Conservation (phyloP, 2,797 vertebrate species). For the Danio albolineatus region DNA sequence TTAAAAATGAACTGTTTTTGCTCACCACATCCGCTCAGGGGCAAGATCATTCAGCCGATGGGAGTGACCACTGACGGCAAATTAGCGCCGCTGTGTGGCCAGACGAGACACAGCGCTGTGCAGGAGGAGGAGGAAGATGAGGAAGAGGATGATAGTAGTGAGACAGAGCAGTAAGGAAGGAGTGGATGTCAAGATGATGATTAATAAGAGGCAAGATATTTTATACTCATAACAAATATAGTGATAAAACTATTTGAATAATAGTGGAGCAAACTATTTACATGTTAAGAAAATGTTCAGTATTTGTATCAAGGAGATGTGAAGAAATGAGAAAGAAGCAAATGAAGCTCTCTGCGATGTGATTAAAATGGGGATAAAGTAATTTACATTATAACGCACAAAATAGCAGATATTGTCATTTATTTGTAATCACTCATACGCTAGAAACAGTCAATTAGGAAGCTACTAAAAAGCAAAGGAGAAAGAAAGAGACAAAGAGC, state of each 20-base stretch:
- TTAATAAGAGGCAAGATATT: slow-evolving; percentile 34
- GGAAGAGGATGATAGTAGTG: slow-evolving; percentile 46
- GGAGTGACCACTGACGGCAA: slow-evolving; percentile 71
- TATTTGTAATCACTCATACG: not conserved
- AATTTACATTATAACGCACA: not conserved
- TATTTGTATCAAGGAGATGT: not conserved
- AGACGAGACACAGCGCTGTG: slow-evolving; percentile 59
- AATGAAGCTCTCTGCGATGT: not conserved
- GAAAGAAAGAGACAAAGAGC: slow-evolving; percentile 49
- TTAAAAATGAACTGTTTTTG: too few species aligned
- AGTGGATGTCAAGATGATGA: slow-evolving; percentile 33
- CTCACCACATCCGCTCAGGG: slow-evolving; percentile 59
- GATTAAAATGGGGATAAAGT: not conserved
- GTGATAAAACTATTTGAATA: not conserved
- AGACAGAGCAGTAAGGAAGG: slow-evolving; percentile 41
- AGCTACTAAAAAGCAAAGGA: slow-evolving; percentile 20
- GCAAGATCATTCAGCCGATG: slow-evolving; percentile 78
- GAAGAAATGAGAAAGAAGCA: not conserved
- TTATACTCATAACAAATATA: not conserved
- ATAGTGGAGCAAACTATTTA: not conserved
- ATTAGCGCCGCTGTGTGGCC: slow-evolving; percentile 71
- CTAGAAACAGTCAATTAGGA: slow-evolving; percentile 41
- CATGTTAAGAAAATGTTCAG: not conserved
- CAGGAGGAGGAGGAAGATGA: slow-evolving; percentile 65
- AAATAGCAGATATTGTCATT: not conserved